Evolutionary conservation across 1,140 invertebrate genomes (phyloP), one percentile per base, ranked within the genome.

Genomic region (Drosophila tani): DNA sequence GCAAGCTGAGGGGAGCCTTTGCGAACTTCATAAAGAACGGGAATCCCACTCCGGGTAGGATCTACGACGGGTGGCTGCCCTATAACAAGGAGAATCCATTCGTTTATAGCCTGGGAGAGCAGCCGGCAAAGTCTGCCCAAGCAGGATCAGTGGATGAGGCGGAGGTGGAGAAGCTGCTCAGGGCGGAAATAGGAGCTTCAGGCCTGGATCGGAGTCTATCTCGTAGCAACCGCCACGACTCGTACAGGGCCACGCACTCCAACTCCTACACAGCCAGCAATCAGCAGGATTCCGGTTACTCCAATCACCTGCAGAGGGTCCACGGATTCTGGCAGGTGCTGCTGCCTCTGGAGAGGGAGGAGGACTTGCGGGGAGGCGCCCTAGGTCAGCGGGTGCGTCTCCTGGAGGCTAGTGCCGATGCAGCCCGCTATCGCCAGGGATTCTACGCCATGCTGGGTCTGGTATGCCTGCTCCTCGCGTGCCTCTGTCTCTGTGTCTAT

Each of bases 11-110:
- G 71, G 93, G 94, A 45, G 93, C 94, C 63, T 94, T 95, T 86
- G 92, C 93, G 3, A 95, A 95, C 84, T 96, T 96, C 74, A 93
- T 95, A 3, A 95, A 94, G 76, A 94, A 93, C 88, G 95, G 95
- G 3, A 93, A 93, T 88, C 93, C 93, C 5, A 95, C 94, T 12
- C 94, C 94, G 6, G 94, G 93, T 45, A 93, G 93, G 15, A 93
- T 93, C 41, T 93, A 94, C 41, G 93, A 94, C 24, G 91, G 93
- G 15, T 96, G 95, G 95, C 79, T 91, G 51, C 93, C 93, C n/a
- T 95, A 95, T 76, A 94, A 92, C n/a, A 66, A 83, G 1, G 91
- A 94, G 7, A 93, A 93, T 24, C 88, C 92, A 29, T 94, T 93
- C 50, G 92, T 94, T 35, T 92, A 94, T 67, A 88, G 92, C 46